Evolutionary conservation across 2,888 invertebrate species (phyloP).

Genomic region (Eurytoma adleriae): DNA sequence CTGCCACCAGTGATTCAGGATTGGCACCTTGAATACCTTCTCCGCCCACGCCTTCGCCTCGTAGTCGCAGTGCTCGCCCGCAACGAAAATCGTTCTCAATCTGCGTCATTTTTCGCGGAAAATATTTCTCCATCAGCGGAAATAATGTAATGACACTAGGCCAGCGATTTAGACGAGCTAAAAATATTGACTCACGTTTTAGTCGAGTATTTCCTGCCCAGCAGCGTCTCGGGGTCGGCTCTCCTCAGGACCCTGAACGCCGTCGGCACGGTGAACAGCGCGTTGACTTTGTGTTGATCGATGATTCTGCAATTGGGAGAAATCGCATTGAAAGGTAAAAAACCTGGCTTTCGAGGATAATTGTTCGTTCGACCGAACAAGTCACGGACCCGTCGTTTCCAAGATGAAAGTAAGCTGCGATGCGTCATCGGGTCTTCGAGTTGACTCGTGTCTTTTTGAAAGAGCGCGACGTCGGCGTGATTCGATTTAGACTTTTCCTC

Average conservation of each 20-base stretch:
- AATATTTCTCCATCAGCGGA: background rate
- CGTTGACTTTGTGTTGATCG: slow-evolving; percentile 89
- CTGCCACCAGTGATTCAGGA: slow-evolving; percentile 98
- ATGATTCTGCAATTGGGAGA: slow-evolving; percentile 82
- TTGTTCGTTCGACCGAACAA: no score
- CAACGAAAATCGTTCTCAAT: slow-evolving; percentile 86
- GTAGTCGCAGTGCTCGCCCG: slow-evolving; percentile 95
- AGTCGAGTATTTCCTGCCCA: slow-evolving; percentile 83
- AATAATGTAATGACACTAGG: background rate
- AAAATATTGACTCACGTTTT: slow-evolving; percentile 77
- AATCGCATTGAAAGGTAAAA: background rate
- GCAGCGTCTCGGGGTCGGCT: slow-evolving; percentile 85
- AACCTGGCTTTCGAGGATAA: background rate
- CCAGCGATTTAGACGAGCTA: background rate
- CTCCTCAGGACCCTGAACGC: slow-evolving; percentile 91
- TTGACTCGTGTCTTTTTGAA: no score
- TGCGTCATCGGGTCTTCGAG: background rate
- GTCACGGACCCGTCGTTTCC: no score
- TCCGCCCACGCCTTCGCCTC: slow-evolving; percentile 91
- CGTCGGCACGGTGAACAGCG: slow-evolving; percentile 93
- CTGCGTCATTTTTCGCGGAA: slow-evolving; percentile 58
- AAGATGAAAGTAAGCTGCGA: background rate
- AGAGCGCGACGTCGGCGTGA: no score
- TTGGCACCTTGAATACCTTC: slow-evolving; percentile 83
- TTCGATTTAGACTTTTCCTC: no score